A percentile compares a stretch with the other conserved stretches of the same genome.
phyloP scores from a whole-genome alignment of 2,888 invertebrate genomes.

The Eudasyphora cyanicolor region DNA sequence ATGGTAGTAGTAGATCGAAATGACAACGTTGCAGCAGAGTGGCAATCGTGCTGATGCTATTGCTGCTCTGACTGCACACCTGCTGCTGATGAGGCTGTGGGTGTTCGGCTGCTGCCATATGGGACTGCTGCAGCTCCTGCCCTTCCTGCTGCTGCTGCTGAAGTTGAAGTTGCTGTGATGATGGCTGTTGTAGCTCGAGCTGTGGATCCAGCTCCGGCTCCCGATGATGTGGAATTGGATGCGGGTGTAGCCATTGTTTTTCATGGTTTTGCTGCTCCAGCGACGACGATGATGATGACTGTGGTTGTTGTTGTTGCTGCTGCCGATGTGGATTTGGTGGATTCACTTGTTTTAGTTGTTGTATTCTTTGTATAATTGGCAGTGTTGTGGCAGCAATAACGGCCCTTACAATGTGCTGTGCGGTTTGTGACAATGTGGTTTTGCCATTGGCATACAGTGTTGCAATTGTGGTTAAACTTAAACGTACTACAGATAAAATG shows the following conservation, averaged over 20 bases:
- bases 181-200: slow-evolving; percentile 35
- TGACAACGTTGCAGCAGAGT: slow-evolving; percentile 39
- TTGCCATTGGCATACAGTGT: slow-evolving; percentile 57
- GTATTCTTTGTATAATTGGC: slow-evolving; percentile 60
- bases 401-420: slow-evolving; percentile 54
- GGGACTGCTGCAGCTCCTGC: slow-evolving; percentile 60
- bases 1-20: slow-evolving; percentile 55
- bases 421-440: slow-evolving; percentile 57
- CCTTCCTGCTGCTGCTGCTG: slow-evolving; percentile 58
- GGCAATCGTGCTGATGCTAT: slow-evolving; percentile 32
- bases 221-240: neutral
- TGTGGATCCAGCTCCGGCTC: neutral
- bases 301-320: slow-evolving; percentile 56
- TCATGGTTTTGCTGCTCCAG: slow-evolving; percentile 67
- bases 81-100: slow-evolving; percentile 55
- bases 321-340: slow-evolving; percentile 62
- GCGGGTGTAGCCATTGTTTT: slow-evolving; percentile 68
- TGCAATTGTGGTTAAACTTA: slow-evolving; percentile 65
- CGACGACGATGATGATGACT: no score
- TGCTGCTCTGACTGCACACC: slow-evolving; percentile 51
- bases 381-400: slow-evolving; percentile 61
- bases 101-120: slow-evolving; percentile 76
- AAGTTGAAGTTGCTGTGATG: slow-evolving; percentile 40
- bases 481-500: slow-evolving; percentile 53
- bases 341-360: slow-evolving; percentile 33